These are phyloP conservation scores for Oceanodroma tethys DNA, from an alignment of 2,113 vertebrate species.

Conservation along the genomic window DNA sequence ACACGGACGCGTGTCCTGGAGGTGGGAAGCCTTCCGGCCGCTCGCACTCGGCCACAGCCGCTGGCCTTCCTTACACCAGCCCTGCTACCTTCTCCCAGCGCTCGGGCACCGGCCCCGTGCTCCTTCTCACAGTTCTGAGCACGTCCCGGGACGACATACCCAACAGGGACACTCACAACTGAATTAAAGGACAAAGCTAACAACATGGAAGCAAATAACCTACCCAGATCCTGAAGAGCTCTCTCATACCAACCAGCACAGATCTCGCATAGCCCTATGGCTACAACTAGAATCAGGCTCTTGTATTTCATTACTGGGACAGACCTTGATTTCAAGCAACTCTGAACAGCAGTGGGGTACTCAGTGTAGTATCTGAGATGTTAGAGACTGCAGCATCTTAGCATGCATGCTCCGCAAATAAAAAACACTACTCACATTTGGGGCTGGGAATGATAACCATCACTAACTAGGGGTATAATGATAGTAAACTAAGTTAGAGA, in stretches of 20 bases:
- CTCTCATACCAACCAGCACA: neutral
- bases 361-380: rapidly evolving
- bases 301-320: rapidly evolving
- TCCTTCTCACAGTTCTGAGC: neutral
- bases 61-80: neutral
- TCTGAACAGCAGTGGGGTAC: neutral
- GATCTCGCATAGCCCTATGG: rapidly evolving
- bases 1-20: rapidly evolving
- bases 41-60: rapidly evolving
- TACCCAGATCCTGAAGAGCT: rapidly evolving
- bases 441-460: neutral
- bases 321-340: rapidly evolving
- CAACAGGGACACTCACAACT: neutral
- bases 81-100: neutral
- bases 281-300: neutral
- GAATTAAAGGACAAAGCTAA: neutral
- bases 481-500: rapidly evolving
- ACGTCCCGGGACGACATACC: rapidly evolving
- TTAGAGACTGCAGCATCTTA: neutral
- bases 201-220: neutral
- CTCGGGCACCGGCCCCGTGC: too few species aligned
- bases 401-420: neutral
- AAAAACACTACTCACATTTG: rapidly evolving
- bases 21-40: rapidly evolving
- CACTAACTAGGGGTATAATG: rapidly evolving